Evolutionary conservation across 2,888 invertebrate species (phyloP).

Genomic region (Zygogramma bicolorata): DNA sequence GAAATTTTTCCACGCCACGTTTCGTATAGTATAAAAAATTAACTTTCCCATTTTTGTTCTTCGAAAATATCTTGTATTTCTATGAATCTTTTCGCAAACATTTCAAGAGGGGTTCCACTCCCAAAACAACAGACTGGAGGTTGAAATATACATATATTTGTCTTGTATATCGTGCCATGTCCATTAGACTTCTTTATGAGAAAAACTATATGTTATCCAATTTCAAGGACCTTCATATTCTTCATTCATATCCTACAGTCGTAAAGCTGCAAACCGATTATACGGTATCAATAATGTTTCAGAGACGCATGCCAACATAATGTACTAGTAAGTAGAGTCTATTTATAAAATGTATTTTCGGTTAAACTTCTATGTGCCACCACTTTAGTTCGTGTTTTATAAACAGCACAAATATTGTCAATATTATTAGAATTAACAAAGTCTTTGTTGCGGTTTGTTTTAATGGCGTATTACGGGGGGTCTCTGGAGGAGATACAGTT

Average conservation of each 20-base stretch:
- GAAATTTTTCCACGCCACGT: too few species aligned
- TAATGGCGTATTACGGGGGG: conserved; percentile 41
- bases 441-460: conserved; percentile 47
- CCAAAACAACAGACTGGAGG: too few species aligned
- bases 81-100: too few species aligned
- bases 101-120: too few species aligned
- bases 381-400: conserved; percentile 44
- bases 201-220: background rate
- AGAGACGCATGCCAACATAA: conserved; percentile 32
- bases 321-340: conserved; percentile 35
- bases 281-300: conserved; percentile 33
- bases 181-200: too few species aligned
- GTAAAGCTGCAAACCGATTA: background rate
- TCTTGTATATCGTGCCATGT: too few species aligned
- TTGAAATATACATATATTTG: too few species aligned
- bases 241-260: background rate
- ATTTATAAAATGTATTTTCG: conserved; percentile 46
- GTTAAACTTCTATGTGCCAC: conserved; percentile 33
- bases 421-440: conserved; percentile 47
- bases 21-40: too few species aligned
- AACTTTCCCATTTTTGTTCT: too few species aligned
- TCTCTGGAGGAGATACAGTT: conserved; percentile 40
- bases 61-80: too few species aligned
- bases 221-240: background rate
- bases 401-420: conserved; percentile 48